These are phyloP conservation scores for Diadegma fenestrale DNA, from an alignment of 2,888 invertebrate genomes.

Conservation along the genomic window DNA sequence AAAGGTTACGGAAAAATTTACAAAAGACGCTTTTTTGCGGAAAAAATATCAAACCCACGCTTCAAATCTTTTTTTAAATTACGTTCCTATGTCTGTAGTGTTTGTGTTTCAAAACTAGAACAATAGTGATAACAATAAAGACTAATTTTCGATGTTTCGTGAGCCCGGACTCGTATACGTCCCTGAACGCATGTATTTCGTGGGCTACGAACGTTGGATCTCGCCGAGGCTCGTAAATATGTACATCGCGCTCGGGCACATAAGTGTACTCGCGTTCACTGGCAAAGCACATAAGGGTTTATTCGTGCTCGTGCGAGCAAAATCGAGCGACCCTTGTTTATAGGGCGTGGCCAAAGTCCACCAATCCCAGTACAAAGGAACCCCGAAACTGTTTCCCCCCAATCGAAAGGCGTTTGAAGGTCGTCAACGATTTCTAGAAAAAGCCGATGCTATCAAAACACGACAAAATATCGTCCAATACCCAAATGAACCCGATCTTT, in stretches of 20 bases:
- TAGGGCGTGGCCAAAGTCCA: slow-evolving; percentile 83
- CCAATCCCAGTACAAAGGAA: slow-evolving; percentile 79
- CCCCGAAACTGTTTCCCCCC: slow-evolving; percentile 70
- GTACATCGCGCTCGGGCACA: slow-evolving; percentile 60
- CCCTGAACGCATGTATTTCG: slow-evolving; percentile 44
- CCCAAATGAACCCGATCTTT: neutral
- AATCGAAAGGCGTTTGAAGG: slow-evolving; percentile 40
- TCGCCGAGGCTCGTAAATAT: slow-evolving; percentile 60
- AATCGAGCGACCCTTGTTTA: slow-evolving; percentile 79
- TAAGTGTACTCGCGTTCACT: slow-evolving; percentile 74
- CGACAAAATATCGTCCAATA: neutral
- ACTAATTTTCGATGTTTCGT: neutral
- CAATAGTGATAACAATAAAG: neutral
- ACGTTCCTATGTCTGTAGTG: too few species aligned
- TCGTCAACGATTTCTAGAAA: neutral
- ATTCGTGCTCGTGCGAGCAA: slow-evolving; percentile 79
- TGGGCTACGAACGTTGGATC: neutral
- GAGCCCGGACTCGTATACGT: slow-evolving; percentile 35
- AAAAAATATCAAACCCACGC: too few species aligned
- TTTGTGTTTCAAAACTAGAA: neutral
- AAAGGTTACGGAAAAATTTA: too few species aligned
- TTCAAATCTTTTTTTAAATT: too few species aligned
- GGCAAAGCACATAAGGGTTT: slow-evolving; percentile 79
- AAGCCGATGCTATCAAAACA: neutral
- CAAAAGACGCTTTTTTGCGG: too few species aligned